These are phyloP conservation scores for Drosophila eugracilis DNA, from an alignment of 1,140 invertebrate species.

Conservation along the genomic window DNA sequence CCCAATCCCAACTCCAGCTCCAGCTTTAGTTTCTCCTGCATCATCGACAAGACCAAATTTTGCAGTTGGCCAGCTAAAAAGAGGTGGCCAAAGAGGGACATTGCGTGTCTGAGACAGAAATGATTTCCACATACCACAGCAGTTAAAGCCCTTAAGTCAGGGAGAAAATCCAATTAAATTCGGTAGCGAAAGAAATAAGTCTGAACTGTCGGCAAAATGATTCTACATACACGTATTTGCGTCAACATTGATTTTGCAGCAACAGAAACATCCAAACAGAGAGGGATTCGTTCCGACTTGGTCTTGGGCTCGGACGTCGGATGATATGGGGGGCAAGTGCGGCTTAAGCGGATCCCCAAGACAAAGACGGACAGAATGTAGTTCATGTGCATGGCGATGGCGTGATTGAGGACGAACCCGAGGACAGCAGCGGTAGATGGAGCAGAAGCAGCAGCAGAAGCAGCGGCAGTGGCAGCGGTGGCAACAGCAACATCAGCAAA, in stretches of 20 bases:
- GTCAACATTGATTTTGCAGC: constrained; percentile 79
- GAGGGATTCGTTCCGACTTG: constrained; percentile 7
- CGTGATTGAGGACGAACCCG: constrained; percentile 78
- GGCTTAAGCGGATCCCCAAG: constrained; percentile 28
- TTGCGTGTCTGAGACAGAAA: constrained; percentile 76
- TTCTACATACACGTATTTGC: constrained; percentile 83
- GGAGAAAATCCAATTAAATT: constrained; percentile 84
- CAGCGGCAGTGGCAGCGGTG: not conserved
- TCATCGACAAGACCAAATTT: constrained; percentile 11
- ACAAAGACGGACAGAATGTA: constrained; percentile 58
- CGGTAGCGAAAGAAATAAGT: constrained; percentile 83
- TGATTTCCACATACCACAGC: constrained; percentile 82
- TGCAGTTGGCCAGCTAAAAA: not conserved
- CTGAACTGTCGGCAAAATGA: constrained; percentile 83
- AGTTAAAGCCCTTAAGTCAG: constrained; percentile 83
- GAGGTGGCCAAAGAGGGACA: constrained; percentile 1
- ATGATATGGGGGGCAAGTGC: constrained; percentile 14
- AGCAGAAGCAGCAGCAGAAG: constrained; percentile 15
- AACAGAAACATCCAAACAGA: constrained; percentile 49
- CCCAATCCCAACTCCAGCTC: too few relatives aligned
- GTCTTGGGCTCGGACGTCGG: not conserved
- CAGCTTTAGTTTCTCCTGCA: too few relatives aligned
- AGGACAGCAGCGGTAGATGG: constrained; percentile 45
- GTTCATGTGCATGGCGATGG: constrained; percentile 77
- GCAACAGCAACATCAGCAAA: not conserved